These are phyloP conservation scores for Malachius bipustulatus DNA, from an alignment of 2,888 invertebrate species.

Conservation along the genomic window DNA sequence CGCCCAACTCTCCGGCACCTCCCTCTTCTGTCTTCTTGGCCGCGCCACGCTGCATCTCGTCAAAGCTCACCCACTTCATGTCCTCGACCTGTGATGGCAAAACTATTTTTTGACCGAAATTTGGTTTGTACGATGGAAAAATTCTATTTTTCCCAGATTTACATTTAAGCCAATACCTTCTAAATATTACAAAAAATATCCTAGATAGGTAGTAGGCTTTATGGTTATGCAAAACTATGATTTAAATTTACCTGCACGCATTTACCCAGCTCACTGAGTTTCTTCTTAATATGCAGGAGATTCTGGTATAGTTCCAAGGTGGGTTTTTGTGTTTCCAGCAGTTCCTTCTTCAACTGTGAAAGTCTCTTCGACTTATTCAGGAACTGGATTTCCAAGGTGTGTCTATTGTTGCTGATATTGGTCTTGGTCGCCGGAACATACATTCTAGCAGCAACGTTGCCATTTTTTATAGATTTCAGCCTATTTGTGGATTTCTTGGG, in stretches of 20 bases:
- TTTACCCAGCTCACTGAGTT: constrained; percentile 30
- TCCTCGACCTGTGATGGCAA: too few species aligned
- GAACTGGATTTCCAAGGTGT: constrained; percentile 31
- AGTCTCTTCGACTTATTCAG: constrained; percentile 31
- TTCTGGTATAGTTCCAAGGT: constrained; percentile 30
- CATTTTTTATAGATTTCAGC: too few species aligned
- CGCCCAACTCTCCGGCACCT: constrained; percentile 5
- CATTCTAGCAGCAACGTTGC: too few species aligned
- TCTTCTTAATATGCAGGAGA: constrained; percentile 29
- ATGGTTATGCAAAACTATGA: too few species aligned
- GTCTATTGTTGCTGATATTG: too few species aligned
- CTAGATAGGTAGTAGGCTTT: too few species aligned
- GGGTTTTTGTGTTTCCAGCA: constrained; percentile 30
- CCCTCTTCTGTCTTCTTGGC: constrained; percentile 9
- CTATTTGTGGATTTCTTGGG: too few species aligned
- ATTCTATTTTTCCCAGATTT: too few species aligned
- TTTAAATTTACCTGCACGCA: constrained; percentile 25
- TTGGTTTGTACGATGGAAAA: too few species aligned
- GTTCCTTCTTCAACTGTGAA: constrained; percentile 27
- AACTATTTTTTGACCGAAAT: too few species aligned
- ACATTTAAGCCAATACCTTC: constrained; percentile 18
- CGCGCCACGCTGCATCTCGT: constrained; percentile 11
- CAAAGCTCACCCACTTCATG: constrained; percentile 22
- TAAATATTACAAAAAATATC: too few species aligned
- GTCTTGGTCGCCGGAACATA: too few species aligned